Evolutionary conservation across 2,797 vertebrate species (phyloP).

Genomic region (Lates japonicus): DNA sequence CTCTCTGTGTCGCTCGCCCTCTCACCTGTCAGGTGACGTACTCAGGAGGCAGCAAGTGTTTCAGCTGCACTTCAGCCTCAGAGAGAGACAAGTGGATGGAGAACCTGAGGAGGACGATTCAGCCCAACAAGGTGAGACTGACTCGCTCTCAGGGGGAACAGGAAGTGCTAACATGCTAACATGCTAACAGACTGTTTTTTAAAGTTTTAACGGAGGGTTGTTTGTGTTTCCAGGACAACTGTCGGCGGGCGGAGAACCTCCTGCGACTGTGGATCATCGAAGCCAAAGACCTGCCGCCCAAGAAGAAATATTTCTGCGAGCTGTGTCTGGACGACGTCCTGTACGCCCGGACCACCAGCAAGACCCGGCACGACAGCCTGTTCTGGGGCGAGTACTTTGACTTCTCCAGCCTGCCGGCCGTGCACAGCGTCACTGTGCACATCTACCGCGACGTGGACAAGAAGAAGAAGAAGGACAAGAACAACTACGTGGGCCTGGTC

Average conservation of each 20-base stretch:
- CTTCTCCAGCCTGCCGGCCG: conserved; percentile 89
- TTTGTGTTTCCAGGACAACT: conserved; percentile 90
- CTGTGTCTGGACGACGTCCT: conserved; percentile 96
- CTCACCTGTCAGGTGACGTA: conserved; percentile 89
- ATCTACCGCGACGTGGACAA: conserved; percentile 96
- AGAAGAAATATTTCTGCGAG: conserved; percentile 98
- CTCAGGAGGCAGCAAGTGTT: conserved; percentile 95
- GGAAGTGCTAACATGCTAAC: no score
- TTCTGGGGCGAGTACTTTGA: conserved; percentile 99
- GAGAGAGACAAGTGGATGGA: conserved; percentile 99
- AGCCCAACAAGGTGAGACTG: conserved; percentile 92
- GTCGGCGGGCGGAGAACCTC: conserved; percentile 91
- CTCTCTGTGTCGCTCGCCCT: not conserved
- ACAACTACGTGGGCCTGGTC: conserved; percentile 95
- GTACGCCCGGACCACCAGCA: conserved; percentile 97
- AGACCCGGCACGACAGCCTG: conserved; percentile 93
- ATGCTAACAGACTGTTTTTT: not conserved
- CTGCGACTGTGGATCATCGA: conserved; percentile 98
- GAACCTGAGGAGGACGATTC: conserved; percentile 93
- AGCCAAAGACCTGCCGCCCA: conserved; percentile 95
- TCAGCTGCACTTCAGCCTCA: conserved; percentile 94
- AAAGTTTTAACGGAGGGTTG: not conserved
- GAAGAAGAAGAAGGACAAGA: conserved; percentile 98
- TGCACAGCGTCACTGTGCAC: conserved; percentile 94
- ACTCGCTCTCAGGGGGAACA: no score